Evolutionary conservation across 1,140 invertebrate genomes (phyloP).

Genomic region (Drosophila saltans): DNA sequence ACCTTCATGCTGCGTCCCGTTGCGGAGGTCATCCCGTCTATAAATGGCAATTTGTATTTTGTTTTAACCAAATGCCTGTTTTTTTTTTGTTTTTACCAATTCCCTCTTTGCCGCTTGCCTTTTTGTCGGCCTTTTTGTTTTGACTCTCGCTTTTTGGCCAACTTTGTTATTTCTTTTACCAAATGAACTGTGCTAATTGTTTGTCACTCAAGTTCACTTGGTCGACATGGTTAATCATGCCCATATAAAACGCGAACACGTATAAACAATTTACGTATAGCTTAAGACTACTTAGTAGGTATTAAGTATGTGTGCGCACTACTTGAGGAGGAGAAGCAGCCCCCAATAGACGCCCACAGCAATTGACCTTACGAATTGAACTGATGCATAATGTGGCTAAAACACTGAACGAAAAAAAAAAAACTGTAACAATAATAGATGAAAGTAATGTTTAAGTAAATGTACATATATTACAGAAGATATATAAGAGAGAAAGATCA

Average conservation of each 20-base stretch:
- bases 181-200: constrained; percentile 69
- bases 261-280: constrained; percentile 39
- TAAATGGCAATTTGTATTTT: constrained; percentile 50
- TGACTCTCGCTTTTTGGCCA: constrained; percentile 1
- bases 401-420: constrained; percentile 22
- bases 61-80: constrained; percentile 40
- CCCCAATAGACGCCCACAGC: constrained; percentile 50
- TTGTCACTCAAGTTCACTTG: constrained; percentile 60
- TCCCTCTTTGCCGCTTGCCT: background rate
- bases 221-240: constrained; percentile 59
- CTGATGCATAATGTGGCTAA: constrained; percentile 25
- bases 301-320: constrained; percentile 25
- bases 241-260: constrained; percentile 67
- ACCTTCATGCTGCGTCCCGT: constrained; percentile 55
- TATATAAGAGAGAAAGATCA: too few species aligned
- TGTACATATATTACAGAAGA: too few species aligned
- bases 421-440: background rate
- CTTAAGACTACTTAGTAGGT: constrained; percentile 61
- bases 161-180: constrained; percentile 36
- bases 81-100: constrained; percentile 12
- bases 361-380: constrained; percentile 56
- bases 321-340: constrained; percentile 37
- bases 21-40: constrained; percentile 58
- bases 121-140: constrained; percentile 6
- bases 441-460: too few species aligned